These are phyloP conservation scores for Antitype chi DNA, from an alignment of 2,888 invertebrate genomes.

Conservation along the genomic window DNA sequence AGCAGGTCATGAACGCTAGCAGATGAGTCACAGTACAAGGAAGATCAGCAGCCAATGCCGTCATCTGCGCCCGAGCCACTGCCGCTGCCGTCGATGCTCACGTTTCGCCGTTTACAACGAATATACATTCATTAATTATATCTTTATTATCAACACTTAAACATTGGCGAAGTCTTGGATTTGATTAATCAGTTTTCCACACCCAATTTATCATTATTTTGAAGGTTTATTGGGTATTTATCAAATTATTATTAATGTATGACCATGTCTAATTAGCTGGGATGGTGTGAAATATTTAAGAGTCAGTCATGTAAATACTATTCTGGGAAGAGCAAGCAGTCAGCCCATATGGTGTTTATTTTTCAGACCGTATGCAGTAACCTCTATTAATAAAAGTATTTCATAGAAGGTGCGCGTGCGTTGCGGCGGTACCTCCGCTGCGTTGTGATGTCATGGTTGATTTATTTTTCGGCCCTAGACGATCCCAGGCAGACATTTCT, in stretches of 20 bases:
- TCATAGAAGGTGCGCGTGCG: constrained; percentile 59
- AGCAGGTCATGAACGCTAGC: constrained; percentile 84
- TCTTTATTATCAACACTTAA: constrained; percentile 59
- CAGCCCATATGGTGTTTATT: constrained; percentile 31
- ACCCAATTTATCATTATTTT: constrained; percentile 53
- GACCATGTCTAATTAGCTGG: constrained; percentile 26
- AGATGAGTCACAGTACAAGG: constrained; percentile 86
- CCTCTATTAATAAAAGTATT: constrained; percentile 50
- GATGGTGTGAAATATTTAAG: constrained; percentile 19
- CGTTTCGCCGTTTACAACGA: constrained; percentile 73
- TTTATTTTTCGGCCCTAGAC: constrained; percentile 66
- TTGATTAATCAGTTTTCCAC: constrained; percentile 57
- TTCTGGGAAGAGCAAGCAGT: constrained; percentile 46
- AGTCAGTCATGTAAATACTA: neutral
- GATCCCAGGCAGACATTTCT: constrained; percentile 58
- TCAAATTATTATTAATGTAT: constrained; percentile 28
- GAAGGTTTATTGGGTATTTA: constrained; percentile 47
- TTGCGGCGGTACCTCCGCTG: constrained; percentile 48
- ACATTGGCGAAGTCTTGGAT: constrained; percentile 45
- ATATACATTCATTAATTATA: constrained; percentile 68
- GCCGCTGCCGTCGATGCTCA: constrained; percentile 70
- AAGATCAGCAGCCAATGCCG: constrained; percentile 87
- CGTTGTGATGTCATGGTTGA: constrained; percentile 67
- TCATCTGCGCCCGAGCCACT: constrained; percentile 75
- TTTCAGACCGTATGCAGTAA: constrained; percentile 44